These are phyloP conservation scores for Platyscapa corneri DNA, from an alignment of 1,140 invertebrate genomes.

Conservation along the genomic window DNA sequence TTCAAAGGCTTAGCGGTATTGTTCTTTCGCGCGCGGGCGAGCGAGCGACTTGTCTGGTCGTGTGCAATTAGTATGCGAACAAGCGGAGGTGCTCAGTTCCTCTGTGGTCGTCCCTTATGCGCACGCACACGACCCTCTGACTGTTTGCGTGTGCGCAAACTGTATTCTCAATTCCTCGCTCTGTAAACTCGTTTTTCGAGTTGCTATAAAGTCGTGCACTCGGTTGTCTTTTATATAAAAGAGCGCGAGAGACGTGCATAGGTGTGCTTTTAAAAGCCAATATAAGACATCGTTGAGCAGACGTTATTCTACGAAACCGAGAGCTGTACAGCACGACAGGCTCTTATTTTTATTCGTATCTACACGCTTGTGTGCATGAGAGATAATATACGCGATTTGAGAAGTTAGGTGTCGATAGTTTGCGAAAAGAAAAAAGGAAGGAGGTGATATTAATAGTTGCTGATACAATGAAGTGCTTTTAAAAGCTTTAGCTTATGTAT, in stretches of 20 bases:
- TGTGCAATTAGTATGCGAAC: constrained; percentile 51
- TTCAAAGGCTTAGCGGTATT: not conserved
- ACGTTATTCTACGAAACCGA: constrained; percentile 34
- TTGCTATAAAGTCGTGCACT: not conserved
- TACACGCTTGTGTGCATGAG: not conserved
- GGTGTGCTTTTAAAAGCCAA: constrained; percentile 4
- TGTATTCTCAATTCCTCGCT: not conserved
- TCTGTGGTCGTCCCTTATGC: not conserved
- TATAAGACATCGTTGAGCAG: not conserved
- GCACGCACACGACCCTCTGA: not conserved
- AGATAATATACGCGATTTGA: not conserved
- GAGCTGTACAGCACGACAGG: not conserved
- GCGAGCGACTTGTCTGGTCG: constrained; percentile 32
- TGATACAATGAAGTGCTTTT: constrained; percentile 28
- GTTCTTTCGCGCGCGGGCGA: not conserved
- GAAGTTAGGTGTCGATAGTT: constrained; percentile 12
- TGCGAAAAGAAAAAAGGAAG: not conserved
- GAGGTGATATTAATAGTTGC: not conserved
- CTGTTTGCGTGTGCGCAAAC: not conserved
- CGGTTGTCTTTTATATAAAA: constrained; percentile 21
- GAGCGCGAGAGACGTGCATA: not conserved
- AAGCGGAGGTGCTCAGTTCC: constrained; percentile 32
- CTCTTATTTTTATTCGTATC: not conserved
- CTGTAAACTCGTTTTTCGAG: constrained; percentile 45
- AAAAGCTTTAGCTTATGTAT: constrained; percentile 18